These are phyloP conservation scores for Pyrocephalus nanus DNA, from an alignment of 2,797 vertebrate species.

Conservation along the genomic window DNA sequence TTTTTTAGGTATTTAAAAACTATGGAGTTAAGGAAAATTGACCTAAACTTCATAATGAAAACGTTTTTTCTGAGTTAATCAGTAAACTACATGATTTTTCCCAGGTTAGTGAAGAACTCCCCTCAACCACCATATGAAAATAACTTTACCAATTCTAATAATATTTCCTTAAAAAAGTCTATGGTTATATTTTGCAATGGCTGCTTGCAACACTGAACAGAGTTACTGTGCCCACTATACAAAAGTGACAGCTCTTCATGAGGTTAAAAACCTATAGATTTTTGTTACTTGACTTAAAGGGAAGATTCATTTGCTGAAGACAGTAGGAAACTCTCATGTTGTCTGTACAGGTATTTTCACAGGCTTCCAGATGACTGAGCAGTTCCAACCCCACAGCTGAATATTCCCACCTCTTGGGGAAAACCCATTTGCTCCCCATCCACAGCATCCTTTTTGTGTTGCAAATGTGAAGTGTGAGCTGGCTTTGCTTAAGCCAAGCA, in stretches of 20 bases:
- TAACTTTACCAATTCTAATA: background rate
- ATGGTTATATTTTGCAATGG: background rate
- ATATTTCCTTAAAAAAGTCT: background rate
- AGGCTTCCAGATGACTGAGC: background rate
- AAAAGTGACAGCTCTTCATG: background rate
- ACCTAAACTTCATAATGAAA: background rate
- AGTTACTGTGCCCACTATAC: background rate
- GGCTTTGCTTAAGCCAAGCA: slow-evolving; percentile 7
- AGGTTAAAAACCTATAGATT: background rate
- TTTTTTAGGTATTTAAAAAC: background rate
- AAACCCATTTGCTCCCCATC: background rate
- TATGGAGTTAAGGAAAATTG: background rate
- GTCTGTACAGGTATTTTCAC: background rate
- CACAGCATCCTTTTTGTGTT: background rate
- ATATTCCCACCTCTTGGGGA: background rate
- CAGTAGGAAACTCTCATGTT: background rate
- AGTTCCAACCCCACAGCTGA: background rate
- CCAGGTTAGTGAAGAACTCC: background rate
- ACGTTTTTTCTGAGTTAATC: background rate
- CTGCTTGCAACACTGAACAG: background rate
- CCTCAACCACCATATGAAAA: background rate
- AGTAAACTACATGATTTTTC: background rate
- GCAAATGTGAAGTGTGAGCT: background rate
- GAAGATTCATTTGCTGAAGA: background rate
- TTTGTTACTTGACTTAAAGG: background rate